Evolutionary conservation across 2,888 invertebrate genomes (phyloP), one percentile per base, ranked within the genome.

Genomic region (Pardosa pseudoannulata): DNA sequence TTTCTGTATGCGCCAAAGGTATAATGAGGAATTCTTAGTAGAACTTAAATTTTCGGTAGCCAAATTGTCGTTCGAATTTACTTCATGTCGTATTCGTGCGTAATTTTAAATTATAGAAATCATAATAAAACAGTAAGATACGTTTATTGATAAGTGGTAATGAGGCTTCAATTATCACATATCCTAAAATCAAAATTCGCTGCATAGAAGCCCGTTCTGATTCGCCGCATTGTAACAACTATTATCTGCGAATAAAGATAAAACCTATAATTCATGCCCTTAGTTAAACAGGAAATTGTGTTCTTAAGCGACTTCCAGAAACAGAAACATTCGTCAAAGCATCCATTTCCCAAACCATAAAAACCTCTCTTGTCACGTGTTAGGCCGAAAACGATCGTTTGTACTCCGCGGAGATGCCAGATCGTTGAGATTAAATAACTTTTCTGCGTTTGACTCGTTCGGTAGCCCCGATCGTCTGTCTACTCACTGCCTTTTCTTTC

Each of bases 381-480:
- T 56, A 11, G 56, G 23, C 56, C 56, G 19, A 23, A 56, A 56
- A 56, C 56, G 56, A 56, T 56, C 56, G 56, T 56, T 56, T 56
- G 56, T 23, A 23, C 56, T 56, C 56, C 56, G 23, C 56, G n/a
- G 56, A 56, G 56, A 6, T 56, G 56, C 19, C 23, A 56, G 56
- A 56, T 56, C 23, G 56, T 56, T 11, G 23, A 56, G 56, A 56
- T 56, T 56, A 56, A 56, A 56, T 56, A 56, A 56, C 56, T 56
- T 56, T 56, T 56, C 56, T 56, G 23, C 23, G 56, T 56, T 56
- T 23, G 56, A 23, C 23, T 56, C 56, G 56, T 46, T 46, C 46
- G 46, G 46, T 13, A 46, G 46, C 46, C 46, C 36, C 46, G 46
- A 46, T 56, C 19, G 16, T 56, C 56, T 2, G n/a, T n/a, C n/a